Conservation (phyloP, 2,797 vertebrate species). For the Myiotriccus ornatus region DNA sequence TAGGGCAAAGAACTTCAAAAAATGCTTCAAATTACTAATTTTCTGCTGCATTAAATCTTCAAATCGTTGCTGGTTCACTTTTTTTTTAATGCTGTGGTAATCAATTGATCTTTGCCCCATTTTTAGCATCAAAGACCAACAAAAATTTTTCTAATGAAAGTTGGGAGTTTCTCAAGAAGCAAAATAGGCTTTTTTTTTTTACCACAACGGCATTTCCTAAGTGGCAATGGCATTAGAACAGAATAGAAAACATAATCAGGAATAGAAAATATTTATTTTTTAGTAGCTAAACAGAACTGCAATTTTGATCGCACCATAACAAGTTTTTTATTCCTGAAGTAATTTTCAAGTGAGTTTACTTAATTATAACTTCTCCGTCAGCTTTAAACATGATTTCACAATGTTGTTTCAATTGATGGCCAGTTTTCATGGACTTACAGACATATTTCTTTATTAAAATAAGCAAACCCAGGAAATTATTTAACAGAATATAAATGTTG, state of each 20-base stretch:
- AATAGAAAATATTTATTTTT: neutral
- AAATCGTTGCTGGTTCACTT: neutral
- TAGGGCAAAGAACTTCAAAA: neutral
- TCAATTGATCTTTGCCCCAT: neutral
- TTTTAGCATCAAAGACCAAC: neutral
- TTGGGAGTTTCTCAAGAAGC: neutral
- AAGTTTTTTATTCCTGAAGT: neutral
- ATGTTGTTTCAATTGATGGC: neutral
- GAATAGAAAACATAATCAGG: too few species aligned
- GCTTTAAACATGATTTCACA: neutral
- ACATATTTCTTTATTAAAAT: neutral
- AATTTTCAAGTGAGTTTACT: neutral
- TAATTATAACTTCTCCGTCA: neutral
- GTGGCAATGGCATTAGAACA: neutral
- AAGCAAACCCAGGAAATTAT: neutral
- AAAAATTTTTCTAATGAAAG: neutral
- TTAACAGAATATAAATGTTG: neutral
- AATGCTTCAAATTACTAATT: neutral
- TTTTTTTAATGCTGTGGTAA: neutral
- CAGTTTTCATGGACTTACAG: neutral
- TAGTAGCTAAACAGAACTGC: neutral
- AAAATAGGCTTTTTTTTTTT: neutral
- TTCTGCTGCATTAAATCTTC: neutral
- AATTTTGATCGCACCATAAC: neutral
- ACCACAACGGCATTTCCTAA: neutral